Base-by-base conservation (phyloP, 1,140 invertebrate species). In the Augochlora pura region DNA sequence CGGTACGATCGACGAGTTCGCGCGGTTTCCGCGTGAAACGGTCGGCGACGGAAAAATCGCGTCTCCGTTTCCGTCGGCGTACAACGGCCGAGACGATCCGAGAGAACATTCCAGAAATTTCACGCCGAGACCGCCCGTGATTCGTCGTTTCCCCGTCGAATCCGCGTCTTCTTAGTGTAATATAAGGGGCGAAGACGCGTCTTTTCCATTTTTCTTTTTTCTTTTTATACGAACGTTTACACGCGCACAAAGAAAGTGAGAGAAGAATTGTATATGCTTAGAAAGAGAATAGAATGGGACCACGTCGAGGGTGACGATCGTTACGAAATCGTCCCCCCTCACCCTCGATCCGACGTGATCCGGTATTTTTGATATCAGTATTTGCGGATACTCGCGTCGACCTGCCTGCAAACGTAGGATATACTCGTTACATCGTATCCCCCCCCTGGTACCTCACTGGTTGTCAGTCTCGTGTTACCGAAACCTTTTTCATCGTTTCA, bases 281-380 rank as follows among this genome's bases (percentile, higher is more conserved):
- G 54, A 82, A 75, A 72, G 63, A 78, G 66, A 82, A 82, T 70
- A 57, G 67, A 87, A 81, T 68, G 52, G 71, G 68, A 77, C 82
- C 77, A 27, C 38, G 83, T 79, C 80, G 76, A 80, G 64, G 82
- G 16, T 49, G 80, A 74, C 42, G 32, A 71, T 82, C 86, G n/a
- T n/a, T n/a, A n/a, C n/a, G n/a, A n/a, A n/a, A n/a, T n/a, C n/a
- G n/a, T n/a, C n/a, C n/a, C n/a, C n/a, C n/a, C n/a, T n/a, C n/a
- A n/a, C 78, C 81, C 52, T n/a, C 70, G 63, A 59, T 75, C 49
- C 83, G 86, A 85, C 85, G 89, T 84, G 89, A n/a, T 90, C 77
- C 88, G 92, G 91, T 93, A 93, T 93, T 93, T 92, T 91, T 90
- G 80, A 90, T 91, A 93, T 92, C 92, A 93, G 92, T 93, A 93